Percentiles rank a stretch among this genome's conserved stretches.
Conservation (phyloP, 2,888 invertebrate genomes). For the Halictus ligatus region DNA sequence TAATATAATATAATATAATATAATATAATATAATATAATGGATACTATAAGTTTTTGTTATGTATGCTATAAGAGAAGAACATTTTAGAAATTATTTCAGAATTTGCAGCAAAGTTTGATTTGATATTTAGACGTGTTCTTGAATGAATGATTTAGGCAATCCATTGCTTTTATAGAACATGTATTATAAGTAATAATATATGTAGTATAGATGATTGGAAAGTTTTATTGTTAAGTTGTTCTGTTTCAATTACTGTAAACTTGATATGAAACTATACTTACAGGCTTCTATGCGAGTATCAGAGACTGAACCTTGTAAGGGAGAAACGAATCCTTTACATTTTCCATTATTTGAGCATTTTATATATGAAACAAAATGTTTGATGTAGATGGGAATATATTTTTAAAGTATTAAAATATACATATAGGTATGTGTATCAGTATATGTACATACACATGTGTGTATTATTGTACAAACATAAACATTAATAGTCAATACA, state of each 20-base stretch:
- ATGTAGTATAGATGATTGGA: conserved; percentile 39
- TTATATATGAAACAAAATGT: conserved; percentile 65
- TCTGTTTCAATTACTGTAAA: conserved; percentile 43
- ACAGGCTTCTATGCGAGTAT: conserved; percentile 58
- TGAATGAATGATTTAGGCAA: conserved; percentile 55
- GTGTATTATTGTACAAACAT: conserved; percentile 67
- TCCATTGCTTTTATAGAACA: conserved; percentile 53
- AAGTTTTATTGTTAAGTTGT: conserved; percentile 36
- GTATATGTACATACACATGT: conserved; percentile 50
- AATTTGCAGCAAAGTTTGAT: conserved; percentile 62
- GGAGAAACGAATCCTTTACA: conserved; percentile 60
- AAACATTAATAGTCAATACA: conserved; percentile 64
- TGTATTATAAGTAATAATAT: conserved; percentile 46
- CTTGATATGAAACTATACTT: conserved; percentile 47
- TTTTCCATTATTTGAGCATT: conserved; percentile 71
- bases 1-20: conserved; percentile 12
- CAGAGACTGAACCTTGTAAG: conserved; percentile 72
- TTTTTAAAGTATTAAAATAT: conserved; percentile 69
- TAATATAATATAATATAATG: conserved; percentile 13
- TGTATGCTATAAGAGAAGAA: conserved; percentile 31
- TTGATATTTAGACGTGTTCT: conserved; percentile 40
- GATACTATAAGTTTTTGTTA: conserved; percentile 38
- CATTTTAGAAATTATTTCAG: conserved; percentile 54
- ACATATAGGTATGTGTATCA: conserved; percentile 36
- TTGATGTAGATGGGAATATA: conserved; percentile 66